phyloP scores from a whole-genome alignment of 2,888 invertebrate species.

The Ornithoptera alexandrae region DNA sequence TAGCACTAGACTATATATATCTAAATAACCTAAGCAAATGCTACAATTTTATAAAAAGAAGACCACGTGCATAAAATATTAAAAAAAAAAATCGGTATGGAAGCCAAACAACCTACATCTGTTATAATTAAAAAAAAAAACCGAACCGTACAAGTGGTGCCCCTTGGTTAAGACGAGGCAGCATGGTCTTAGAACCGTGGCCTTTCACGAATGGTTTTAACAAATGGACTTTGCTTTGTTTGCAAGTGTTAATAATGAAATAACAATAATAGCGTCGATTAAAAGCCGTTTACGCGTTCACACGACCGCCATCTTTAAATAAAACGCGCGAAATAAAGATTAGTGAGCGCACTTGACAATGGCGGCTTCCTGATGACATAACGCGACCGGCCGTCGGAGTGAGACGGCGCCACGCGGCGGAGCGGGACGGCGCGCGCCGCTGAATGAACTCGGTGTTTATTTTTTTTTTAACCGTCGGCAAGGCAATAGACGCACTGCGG shows the following conservation, averaged over 20 bases:
- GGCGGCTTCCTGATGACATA: constrained; percentile 32
- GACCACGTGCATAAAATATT: too few species aligned
- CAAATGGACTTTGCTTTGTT: too few species aligned
- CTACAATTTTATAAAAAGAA: background rate
- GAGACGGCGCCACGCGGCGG: constrained; percentile 31
- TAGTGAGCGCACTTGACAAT: constrained; percentile 25
- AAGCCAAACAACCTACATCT: too few species aligned
- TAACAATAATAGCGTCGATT: too few species aligned
- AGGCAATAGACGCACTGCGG: constrained; percentile 20
- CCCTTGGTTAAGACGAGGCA: too few species aligned
- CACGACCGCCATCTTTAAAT: constrained; percentile 20
- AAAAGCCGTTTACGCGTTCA: background rate
- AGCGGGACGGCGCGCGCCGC: constrained; percentile 36
- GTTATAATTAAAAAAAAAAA: too few species aligned
- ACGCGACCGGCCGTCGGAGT: constrained; percentile 24
- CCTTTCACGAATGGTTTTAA: too few species aligned
- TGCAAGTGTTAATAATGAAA: too few species aligned
- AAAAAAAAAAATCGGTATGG: too few species aligned
- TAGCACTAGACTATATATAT: too few species aligned
- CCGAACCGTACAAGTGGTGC: too few species aligned
- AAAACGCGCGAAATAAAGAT: constrained; percentile 24
- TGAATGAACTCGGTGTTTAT: constrained; percentile 38
- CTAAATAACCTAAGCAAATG: background rate
- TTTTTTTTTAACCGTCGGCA: constrained; percentile 11
- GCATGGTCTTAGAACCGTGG: too few species aligned